Evolutionary conservation across 1,140 invertebrate species (phyloP).

Genomic region (Drosophila mauritiana): DNA sequence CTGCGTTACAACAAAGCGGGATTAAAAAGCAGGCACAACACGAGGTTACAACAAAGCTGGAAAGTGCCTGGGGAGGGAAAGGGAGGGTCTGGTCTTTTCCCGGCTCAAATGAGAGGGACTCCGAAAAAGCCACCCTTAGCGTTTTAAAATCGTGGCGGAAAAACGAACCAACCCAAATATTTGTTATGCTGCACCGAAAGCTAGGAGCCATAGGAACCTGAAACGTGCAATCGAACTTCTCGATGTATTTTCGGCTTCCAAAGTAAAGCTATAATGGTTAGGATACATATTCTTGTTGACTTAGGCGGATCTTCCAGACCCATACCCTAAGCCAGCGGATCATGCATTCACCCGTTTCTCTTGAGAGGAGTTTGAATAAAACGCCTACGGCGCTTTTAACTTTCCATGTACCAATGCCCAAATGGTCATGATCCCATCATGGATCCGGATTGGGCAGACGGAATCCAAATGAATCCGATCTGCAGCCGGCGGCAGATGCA

Average conservation of each 20-base stretch:
- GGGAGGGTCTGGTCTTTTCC: conserved; percentile 6
- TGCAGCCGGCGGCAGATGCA: conserved; percentile 66
- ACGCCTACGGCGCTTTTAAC: conserved; percentile 67
- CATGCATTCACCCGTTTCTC: not conserved
- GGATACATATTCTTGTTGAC: no score
- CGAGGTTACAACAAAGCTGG: conserved; percentile 55
- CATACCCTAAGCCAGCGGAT: no score
- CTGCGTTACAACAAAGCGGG: conserved; percentile 64
- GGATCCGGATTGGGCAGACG: conserved; percentile 1
- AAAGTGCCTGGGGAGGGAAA: not conserved
- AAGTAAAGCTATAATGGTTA: no score
- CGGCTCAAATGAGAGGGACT: conserved; percentile 1
- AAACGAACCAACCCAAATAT: conserved; percentile 16
- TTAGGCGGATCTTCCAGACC: no score
- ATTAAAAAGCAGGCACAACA: conserved; percentile 69
- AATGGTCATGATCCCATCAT: not conserved
- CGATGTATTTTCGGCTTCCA: no score
- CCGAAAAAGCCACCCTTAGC: conserved; percentile 27
- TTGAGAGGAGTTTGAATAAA: conserved; percentile 54
- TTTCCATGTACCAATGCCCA: conserved; percentile 73
- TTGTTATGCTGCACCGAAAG: not conserved
- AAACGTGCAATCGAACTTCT: not conserved
- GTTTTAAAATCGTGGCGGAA: not conserved
- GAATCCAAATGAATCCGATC: not conserved
- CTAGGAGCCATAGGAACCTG: conserved; percentile 4